A percentile compares a stretch with the other conserved stretches of the same genome.
phyloP scores from a whole-genome alignment of 2,888 invertebrate species.

The Rosalia funebris region DNA sequence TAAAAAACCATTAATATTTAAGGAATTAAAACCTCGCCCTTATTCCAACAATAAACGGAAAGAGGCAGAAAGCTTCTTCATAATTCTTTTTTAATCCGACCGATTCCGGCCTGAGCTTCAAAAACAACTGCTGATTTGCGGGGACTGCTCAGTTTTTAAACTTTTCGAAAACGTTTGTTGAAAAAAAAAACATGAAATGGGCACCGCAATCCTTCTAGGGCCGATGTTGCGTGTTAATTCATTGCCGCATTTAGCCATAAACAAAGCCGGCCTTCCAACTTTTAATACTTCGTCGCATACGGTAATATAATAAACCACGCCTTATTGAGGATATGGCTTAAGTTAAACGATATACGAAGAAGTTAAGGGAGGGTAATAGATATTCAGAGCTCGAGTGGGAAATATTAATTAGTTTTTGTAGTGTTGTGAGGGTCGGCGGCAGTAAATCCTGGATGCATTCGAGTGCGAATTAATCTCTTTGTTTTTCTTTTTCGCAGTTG shows the following conservation, averaged over 20 bases:
- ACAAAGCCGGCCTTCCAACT: constrained; percentile 34
- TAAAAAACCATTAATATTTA: constrained; percentile 7
- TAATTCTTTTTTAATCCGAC: constrained; percentile 33
- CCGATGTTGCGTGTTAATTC: constrained; percentile 36
- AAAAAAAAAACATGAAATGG: too few relatives aligned
- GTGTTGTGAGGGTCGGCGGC: too few relatives aligned
- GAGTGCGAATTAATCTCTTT: too few relatives aligned
- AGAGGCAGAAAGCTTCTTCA: constrained; percentile 31
- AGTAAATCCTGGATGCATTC: too few relatives aligned
- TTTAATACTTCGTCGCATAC: constrained; percentile 40
- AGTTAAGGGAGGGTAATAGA: constrained; percentile 38
- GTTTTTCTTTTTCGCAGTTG: too few relatives aligned
- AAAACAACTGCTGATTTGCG: constrained; percentile 46
- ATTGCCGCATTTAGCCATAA: constrained; percentile 41
- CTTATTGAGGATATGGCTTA: constrained; percentile 42
- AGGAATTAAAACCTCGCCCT: neutral
- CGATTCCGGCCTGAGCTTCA: constrained; percentile 35
- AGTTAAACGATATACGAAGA: constrained; percentile 39
- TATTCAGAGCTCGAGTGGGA: constrained; percentile 31
- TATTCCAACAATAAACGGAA: neutral
- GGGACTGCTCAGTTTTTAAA: constrained; percentile 37
- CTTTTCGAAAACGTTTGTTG: constrained; percentile 28
- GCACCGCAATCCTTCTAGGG: too few relatives aligned
- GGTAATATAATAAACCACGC: constrained; percentile 43
- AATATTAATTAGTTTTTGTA: constrained; percentile 33